Percentiles rank a stretch among this genome's conserved stretches.
Evolutionary conservation across 1,140 invertebrate genomes (phyloP).

Genomic region (Nephila pilipes): DNA sequence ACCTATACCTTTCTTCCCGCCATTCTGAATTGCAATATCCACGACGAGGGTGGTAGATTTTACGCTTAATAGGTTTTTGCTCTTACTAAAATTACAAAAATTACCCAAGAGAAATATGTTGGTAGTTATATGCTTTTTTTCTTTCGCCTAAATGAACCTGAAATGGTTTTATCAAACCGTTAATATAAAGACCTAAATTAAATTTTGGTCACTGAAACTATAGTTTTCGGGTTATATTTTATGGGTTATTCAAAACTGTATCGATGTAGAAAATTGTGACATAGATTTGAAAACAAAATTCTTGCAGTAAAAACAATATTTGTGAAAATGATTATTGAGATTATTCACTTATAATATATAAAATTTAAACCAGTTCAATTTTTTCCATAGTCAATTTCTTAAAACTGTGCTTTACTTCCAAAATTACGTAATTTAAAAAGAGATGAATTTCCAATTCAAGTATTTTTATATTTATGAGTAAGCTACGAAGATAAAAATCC

Average conservation of each 20-base stretch:
- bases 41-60: background rate
- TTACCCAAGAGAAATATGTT: background rate
- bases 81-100: conserved; percentile 33
- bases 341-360: background rate
- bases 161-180: background rate
- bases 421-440: no score
- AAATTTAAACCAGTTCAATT: background rate
- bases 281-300: background rate
- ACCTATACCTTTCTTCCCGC: background rate
- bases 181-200: conserved; percentile 13
- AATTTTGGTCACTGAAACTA: conserved; percentile 35
- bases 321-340: background rate
- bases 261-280: background rate
- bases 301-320: background rate
- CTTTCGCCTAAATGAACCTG: background rate
- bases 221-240: background rate
- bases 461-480: no score
- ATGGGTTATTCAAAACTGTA: no score
- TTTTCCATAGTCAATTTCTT: no score
- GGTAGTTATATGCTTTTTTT: background rate
- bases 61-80: conserved; percentile 4
- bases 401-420: no score
- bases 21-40: background rate
- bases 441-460: no score
- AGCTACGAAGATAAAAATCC: no score